Evolutionary conservation across 2,888 invertebrate species (phyloP), one percentile per base, ranked within the genome.

Genomic region (Xanthorhoe designata): DNA sequence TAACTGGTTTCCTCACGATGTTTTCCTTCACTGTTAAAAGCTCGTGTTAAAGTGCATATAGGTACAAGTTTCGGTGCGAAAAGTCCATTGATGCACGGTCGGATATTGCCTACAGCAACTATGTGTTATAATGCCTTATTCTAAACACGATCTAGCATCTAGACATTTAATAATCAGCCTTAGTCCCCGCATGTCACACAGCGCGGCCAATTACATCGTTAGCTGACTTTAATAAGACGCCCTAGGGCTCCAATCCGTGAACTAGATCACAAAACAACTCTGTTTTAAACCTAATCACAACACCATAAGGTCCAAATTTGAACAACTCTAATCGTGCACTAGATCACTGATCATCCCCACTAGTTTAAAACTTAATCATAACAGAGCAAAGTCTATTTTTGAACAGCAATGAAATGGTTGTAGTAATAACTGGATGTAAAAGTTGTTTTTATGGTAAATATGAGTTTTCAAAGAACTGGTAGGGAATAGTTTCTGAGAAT

Each of bases 161-260:
- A 64, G 69, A 52, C 61, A 49, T 64, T 59, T 55, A n/a, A 49
- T 47, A 18, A 64, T 42, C 35, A 18, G 7, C 50, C 64, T n/a
- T 24, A 64, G 58, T 57, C 47, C 49, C 61, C 58, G 58, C 69
- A 61, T 64, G 69, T 61, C 35, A 59, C 59, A 64, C 50, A 13
- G 61, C 69, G 63, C 54, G 73, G 82, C 84, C 89, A 86, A 90
- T 91, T 89, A 89, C 85, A 85, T 91, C 86, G 87, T 91, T 91
- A 91, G 88, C 81, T 84, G 77, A 66, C 78, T 79, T 78, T 90
- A 90, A 90, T 90, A 85, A 88, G 85, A 61, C 68, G 81, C 86
- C 83, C 78, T 75, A 71, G 84, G 87, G 83, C 63, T 61, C 73
- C 78, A 78, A 80, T 83, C 83, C 64, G 62, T 76, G 72, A 75